A percentile compares a stretch with the other conserved stretches of the same genome.
Conservation (phyloP, 2,888 invertebrate genomes). For the Perizoma flavofasciatum region DNA sequence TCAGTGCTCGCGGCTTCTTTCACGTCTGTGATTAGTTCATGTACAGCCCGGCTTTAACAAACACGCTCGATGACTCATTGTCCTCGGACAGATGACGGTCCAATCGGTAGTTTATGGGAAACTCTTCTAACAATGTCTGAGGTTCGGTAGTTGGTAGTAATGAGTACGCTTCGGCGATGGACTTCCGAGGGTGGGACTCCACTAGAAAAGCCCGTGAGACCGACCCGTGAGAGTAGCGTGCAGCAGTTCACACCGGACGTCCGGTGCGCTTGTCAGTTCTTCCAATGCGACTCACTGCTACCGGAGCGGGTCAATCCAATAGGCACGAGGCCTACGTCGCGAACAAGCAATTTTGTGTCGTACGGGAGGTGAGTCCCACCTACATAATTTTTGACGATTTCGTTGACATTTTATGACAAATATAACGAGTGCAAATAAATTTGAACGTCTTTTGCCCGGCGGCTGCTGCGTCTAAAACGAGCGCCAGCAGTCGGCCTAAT, state of each 20-base stretch:
- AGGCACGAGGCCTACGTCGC: slow-evolving; percentile 86
- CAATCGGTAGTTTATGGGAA: slow-evolving; percentile 48
- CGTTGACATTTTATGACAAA: slow-evolving; percentile 63
- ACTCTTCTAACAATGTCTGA: slow-evolving; percentile 58
- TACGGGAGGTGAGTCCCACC: slow-evolving; percentile 70
- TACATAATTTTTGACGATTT: slow-evolving; percentile 51
- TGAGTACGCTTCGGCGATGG: slow-evolving; percentile 85
- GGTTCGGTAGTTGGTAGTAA: slow-evolving; percentile 62
- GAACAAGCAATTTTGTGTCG: slow-evolving; percentile 78
- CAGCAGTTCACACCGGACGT: slow-evolving; percentile 90
- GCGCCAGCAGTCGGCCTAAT: slow-evolving; percentile 79
- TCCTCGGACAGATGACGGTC: slow-evolving; percentile 51
- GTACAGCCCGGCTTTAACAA: slow-evolving; percentile 67
- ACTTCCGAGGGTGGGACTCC: slow-evolving; percentile 87
- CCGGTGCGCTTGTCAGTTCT: slow-evolving; percentile 94
- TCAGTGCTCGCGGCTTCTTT: slow-evolving; percentile 81
- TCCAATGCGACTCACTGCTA: slow-evolving; percentile 90
- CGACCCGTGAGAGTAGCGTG: slow-evolving; percentile 88
- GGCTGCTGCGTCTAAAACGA: slow-evolving; percentile 81
- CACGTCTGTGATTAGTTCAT: slow-evolving; percentile 77
- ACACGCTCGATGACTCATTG: slow-evolving; percentile 65
- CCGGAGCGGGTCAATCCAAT: slow-evolving; percentile 89
- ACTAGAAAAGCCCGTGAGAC: slow-evolving; percentile 85
- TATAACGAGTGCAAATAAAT: slow-evolving; percentile 65
- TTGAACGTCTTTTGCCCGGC: slow-evolving; percentile 67